Base-by-base conservation (phyloP, 2,888 invertebrate species). In the Cyclophora punctaria region DNA sequence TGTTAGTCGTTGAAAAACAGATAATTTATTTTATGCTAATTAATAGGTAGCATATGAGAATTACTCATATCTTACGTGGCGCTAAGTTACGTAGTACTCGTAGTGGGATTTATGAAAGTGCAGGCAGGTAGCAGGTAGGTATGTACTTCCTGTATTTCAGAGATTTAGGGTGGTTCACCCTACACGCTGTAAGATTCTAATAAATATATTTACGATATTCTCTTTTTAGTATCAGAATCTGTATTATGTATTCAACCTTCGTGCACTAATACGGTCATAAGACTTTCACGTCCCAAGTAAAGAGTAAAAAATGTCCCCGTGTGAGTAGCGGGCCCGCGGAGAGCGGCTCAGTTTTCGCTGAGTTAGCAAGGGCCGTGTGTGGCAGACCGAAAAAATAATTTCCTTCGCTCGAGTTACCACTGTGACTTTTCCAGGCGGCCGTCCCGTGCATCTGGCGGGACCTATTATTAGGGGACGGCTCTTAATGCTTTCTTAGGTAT, bases 331-430 rank as follows among this genome's bases (percentile, higher is more conserved):
- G 69, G 64, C 66, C 68, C 70, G 78, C 78, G 75, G 78, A 72
- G 67, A 70, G 65, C 71, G 68, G 68, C 70, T 72, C 69, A 76
- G 80, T 78, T 80, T 81, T 78, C 78, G 86, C 82, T 78, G 83
- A 85, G 80, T 80, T 75, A 73, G 85, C 81, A 76, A 79, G 84
- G 85, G 84, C 78, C 82, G 80, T 81, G 87, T 88, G 84, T 81
- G 87, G 83, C 72, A 86, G 87, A 87, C 87, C 87, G 87, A 86
- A 85, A 87, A 87, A 87, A 85, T 84, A 79, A 88, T 85, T 87
- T 84, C 79, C 78, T 69, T 74, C 86, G 87, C 83, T 85, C 80
- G 85, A 84, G 78, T 82, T 79, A 73, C 78, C 83, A 73, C 78
- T 77, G 84, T 83, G 85, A 87, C 83, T 87, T 87, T 86, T 85